phyloP scores from a whole-genome alignment of 2,888 invertebrate species.

The Drosophila phalerata region DNA sequence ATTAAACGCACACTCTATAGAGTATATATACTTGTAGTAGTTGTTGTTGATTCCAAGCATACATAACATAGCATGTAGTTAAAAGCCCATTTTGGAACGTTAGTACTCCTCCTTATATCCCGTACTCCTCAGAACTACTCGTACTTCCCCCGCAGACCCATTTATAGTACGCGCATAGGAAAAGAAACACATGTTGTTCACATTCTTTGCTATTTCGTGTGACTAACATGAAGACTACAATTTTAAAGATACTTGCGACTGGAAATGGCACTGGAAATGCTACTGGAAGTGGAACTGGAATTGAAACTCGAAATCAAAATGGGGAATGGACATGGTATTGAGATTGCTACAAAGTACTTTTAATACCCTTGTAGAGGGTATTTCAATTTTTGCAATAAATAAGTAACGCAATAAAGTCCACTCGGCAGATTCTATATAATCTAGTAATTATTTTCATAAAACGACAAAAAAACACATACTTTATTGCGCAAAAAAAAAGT shows the following conservation, averaged over 20 bases:
- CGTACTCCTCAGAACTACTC: neutral
- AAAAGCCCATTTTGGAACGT: slow-evolving; percentile 56
- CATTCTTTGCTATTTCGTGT: slow-evolving; percentile 27
- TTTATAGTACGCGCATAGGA: slow-evolving; percentile 6
- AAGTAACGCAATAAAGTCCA: neutral
- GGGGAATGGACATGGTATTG: slow-evolving; percentile 7
- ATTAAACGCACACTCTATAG: slow-evolving; percentile 11
- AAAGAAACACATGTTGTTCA: slow-evolving; percentile 55
- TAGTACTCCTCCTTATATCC: slow-evolving; percentile 4
- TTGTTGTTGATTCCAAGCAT: slow-evolving; percentile 1
- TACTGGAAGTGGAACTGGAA: slow-evolving; percentile 8
- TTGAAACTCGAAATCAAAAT: slow-evolving; percentile 2
- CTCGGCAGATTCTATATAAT: neutral
- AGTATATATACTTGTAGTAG: slow-evolving; percentile 2
- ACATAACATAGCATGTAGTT: slow-evolving; percentile 37
- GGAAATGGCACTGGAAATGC: slow-evolving; percentile 18
- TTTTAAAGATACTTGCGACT: slow-evolving; percentile 32
- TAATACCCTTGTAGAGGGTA: neutral
- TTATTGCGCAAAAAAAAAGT: neutral
- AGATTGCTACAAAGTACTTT: neutral
- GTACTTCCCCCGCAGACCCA: neutral
- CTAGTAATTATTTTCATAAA: neutral
- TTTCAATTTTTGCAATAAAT: neutral
- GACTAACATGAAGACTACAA: slow-evolving; percentile 13
- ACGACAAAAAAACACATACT: neutral